A percentile compares a stretch with the other conserved stretches of the same genome.
Conservation (phyloP, 64 coral and sea anemone species). For the Dendrophyllia cribrosa region DNA sequence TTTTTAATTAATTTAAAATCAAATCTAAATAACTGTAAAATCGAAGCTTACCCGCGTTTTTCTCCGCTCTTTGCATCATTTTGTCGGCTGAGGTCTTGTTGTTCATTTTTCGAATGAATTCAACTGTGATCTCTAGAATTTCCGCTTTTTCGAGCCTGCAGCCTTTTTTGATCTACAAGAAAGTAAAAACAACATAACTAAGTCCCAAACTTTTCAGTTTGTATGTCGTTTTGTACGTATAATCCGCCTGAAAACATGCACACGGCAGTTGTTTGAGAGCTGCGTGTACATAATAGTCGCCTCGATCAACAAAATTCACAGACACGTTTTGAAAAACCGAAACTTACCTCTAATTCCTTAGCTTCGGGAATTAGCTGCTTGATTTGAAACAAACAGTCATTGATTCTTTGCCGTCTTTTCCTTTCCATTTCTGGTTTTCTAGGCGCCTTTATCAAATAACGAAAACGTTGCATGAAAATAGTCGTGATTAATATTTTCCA, state of each 20-base stretch:
- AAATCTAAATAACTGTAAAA: too few relatives aligned
- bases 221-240: neutral
- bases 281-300: too few relatives aligned
- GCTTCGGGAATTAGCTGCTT: slow-evolving; percentile 38
- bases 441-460: neutral
- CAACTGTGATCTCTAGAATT: slow-evolving; percentile 34
- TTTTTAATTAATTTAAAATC: too few relatives aligned
- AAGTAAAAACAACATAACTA: neutral
- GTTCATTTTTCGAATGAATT: slow-evolving; percentile 12
- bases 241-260: too few relatives aligned
- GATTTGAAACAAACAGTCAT: slow-evolving; percentile 28
- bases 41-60: neutral
- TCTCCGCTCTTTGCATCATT: neutral
- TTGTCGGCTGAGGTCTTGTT: neutral
- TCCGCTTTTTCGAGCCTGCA: slow-evolving; percentile 49
- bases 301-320: too few relatives aligned
- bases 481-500: neutral
- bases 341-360: slow-evolving; percentile 15
- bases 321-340: too few relatives aligned
- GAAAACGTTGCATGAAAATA: neutral
- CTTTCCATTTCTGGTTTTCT: slow-evolving; percentile 45
- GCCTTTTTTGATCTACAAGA: slow-evolving; percentile 12
- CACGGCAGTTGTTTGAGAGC: too few relatives aligned
- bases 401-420: slow-evolving; percentile 37
- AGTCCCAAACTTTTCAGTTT: neutral